phyloP scores from a whole-genome alignment of 2,113 vertebrate genomes.

The Poeciliopsis retropinna region DNA sequence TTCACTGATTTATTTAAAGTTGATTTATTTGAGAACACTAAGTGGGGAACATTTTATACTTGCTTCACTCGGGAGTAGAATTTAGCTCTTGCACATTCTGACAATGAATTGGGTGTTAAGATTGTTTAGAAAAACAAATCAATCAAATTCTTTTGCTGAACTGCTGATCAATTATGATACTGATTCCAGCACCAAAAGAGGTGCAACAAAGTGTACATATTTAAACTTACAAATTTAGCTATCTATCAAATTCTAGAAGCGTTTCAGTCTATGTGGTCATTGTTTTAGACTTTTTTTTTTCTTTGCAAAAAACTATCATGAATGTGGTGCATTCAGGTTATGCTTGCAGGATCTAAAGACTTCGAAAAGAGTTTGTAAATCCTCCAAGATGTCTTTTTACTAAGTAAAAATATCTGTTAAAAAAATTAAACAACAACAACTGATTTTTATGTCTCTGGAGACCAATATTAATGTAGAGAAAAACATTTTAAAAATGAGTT shows the following conservation, averaged over 20 bases:
- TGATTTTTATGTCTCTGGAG: neutral
- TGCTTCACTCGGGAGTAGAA: neutral
- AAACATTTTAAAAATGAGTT: neutral
- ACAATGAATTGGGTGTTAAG: neutral
- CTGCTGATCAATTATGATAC: neutral
- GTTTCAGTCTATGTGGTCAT: neutral
- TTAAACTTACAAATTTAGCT: neutral
- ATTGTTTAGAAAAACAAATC: neutral
- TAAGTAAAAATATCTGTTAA: neutral
- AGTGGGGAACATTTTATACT: neutral
- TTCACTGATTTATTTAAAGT: neutral
- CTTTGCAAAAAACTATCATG: neutral
- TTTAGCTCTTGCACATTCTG: neutral
- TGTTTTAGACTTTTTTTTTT: neutral
- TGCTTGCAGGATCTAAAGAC: neutral
- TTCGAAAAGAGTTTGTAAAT: neutral
- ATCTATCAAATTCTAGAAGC: neutral
- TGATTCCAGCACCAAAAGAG: no score
- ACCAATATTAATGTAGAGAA: neutral
- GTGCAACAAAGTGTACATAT: neutral
- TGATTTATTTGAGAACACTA: neutral
- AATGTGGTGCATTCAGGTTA: no score
- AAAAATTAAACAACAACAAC: neutral
- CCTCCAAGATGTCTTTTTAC: neutral
- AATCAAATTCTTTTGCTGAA: neutral